These are phyloP conservation scores for Tychaedon coryphoeus DNA, from an alignment of 2,113 vertebrate species.

Conservation along the genomic window DNA sequence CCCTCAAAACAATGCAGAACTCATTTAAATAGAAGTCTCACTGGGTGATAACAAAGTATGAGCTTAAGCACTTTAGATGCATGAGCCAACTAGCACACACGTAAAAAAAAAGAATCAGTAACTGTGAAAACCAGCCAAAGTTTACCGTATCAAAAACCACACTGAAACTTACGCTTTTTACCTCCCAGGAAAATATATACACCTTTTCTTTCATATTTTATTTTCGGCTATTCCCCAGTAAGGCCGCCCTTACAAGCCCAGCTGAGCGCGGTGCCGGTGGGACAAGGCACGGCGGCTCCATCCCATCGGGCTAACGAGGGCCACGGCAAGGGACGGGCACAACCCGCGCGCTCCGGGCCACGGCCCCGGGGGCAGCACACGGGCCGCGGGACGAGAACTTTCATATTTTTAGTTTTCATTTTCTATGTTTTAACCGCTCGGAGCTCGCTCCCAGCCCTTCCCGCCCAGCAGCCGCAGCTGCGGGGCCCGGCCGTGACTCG, in stretches of 20 bases:
- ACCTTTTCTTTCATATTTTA: accelerated
- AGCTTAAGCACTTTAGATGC: not conserved
- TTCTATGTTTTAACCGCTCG: accelerated
- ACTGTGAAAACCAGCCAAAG: not conserved
- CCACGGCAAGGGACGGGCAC: too few relatives aligned
- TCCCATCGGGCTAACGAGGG: too few relatives aligned
- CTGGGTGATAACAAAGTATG: not conserved
- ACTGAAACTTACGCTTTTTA: accelerated
- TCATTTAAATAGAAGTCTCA: not conserved
- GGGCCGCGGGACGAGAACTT: not conserved
- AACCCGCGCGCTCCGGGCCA: not conserved
- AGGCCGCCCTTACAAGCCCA: accelerated
- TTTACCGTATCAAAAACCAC: accelerated
- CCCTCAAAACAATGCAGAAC: accelerated
- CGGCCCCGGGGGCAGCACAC: too few relatives aligned
- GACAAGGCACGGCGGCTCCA: accelerated
- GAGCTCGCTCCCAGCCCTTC: not conserved
- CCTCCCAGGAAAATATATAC: too few relatives aligned
- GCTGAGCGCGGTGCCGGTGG: accelerated
- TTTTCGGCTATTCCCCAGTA: accelerated
- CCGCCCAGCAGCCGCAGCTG: not conserved
- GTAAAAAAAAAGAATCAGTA: not conserved
- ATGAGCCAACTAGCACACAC: accelerated
- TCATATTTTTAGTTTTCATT: accelerated
- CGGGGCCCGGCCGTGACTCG: not conserved